These are phyloP conservation scores for Parazoanthus atlanticus DNA, from an alignment of 92 coral and sea anemone genomes.

Conservation along the genomic window DNA sequence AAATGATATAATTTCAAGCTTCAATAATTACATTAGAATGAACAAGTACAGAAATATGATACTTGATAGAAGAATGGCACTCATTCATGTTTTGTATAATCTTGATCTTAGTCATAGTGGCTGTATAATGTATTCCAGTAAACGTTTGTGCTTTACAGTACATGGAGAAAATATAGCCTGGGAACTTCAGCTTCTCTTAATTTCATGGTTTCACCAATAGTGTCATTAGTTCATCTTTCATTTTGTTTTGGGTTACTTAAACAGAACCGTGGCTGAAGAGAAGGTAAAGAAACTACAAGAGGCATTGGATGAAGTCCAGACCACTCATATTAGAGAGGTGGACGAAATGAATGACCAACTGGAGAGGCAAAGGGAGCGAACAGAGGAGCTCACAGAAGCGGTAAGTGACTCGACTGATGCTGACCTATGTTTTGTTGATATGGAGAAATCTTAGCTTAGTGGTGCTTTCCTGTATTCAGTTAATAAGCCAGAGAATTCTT, in stretches of 20 bases:
- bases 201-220: too few species aligned
- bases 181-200: too few species aligned
- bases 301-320: constrained; percentile 74
- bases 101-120: too few species aligned
- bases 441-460: too few species aligned
- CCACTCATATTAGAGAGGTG: constrained; percentile 70
- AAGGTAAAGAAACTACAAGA: constrained; percentile 68
- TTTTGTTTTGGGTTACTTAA: background rate
- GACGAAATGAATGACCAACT: constrained; percentile 81
- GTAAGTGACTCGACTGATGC: constrained; percentile 49
- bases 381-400: constrained; percentile 86
- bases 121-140: too few species aligned
- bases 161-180: too few species aligned
- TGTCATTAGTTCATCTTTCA: background rate
- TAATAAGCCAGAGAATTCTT: too few species aligned
- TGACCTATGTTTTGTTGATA: background rate
- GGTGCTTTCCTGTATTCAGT: background rate
- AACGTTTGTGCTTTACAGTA: too few species aligned
- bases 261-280: constrained; percentile 56
- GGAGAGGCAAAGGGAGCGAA: constrained; percentile 73
- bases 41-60: background rate
- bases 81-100: too few species aligned
- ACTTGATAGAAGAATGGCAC: background rate
- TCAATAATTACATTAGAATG: background rate
- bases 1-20: background rate